These are phyloP conservation scores for Psylliodes chrysocephalus DNA, from an alignment of 2,888 invertebrate species.

Conservation along the genomic window DNA sequence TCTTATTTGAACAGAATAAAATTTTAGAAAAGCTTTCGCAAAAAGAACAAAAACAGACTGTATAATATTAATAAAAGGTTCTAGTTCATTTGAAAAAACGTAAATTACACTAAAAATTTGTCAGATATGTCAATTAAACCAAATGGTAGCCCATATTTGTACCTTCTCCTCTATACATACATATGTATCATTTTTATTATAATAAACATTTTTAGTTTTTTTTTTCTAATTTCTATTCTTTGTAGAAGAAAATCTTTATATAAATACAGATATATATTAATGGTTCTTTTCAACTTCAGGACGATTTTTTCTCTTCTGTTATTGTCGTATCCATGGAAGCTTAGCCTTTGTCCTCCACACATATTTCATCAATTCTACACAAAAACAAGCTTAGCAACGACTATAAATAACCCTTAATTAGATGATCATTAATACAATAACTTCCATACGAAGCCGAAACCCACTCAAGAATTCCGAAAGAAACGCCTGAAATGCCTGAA, in stretches of 20 bases:
- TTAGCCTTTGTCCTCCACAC: slow-evolving; percentile 22
- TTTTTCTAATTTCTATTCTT: too few relatives aligned
- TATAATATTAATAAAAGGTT: background rate
- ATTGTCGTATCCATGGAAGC: slow-evolving; percentile 13
- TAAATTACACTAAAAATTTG: too few relatives aligned
- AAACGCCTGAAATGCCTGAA: slow-evolving; percentile 39
- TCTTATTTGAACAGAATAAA: too few relatives aligned
- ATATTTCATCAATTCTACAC: slow-evolving; percentile 25
- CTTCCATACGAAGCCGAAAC: slow-evolving; percentile 41
- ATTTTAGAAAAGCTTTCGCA: too few relatives aligned
- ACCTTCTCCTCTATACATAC: too few relatives aligned
- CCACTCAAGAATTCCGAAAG: slow-evolving; percentile 38
- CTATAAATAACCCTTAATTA: slow-evolving; percentile 58
- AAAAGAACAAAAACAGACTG: too few relatives aligned
- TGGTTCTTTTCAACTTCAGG: background rate
- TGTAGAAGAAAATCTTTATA: too few relatives aligned
- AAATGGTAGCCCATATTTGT: too few relatives aligned
- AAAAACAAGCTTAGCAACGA: slow-evolving; percentile 37
- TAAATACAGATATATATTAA: background rate
- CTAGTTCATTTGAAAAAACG: background rate
- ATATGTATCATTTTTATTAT: too few relatives aligned
- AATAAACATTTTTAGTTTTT: background rate
- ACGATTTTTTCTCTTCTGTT: slow-evolving; percentile 1
- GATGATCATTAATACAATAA: slow-evolving; percentile 62
- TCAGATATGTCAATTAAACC: too few relatives aligned